Conservation (phyloP, 2,113 vertebrate species). For the Ptilorrhoa leucosticta region DNA sequence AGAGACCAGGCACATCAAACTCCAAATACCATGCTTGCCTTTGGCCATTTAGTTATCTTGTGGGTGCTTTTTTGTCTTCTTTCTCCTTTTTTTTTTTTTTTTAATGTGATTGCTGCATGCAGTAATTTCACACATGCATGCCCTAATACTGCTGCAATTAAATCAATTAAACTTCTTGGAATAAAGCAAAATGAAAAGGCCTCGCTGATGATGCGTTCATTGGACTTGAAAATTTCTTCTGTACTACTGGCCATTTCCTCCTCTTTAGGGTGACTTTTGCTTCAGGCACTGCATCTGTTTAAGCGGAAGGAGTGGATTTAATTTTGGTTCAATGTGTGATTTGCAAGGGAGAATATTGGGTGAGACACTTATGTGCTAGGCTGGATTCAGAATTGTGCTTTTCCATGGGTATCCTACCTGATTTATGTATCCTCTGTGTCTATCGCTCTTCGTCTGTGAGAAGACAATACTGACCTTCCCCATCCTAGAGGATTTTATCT, state of each 20-base stretch:
- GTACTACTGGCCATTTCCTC: neutral
- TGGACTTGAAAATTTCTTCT: conserved; percentile 4
- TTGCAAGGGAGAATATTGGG: neutral
- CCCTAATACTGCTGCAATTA: conserved; percentile 21
- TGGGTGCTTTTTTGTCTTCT: neutral
- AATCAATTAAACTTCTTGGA: neutral
- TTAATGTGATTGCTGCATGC: neutral
- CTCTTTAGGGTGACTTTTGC: neutral
- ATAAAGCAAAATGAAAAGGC: neutral
- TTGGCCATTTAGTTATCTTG: neutral
- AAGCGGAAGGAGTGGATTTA: neutral
- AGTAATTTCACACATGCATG: conserved; percentile 11
- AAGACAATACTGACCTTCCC: neutral
- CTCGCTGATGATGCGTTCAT: neutral
- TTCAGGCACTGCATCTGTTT: neutral
- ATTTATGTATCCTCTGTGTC: neutral
- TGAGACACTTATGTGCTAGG: neutral
- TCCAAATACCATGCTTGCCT: neutral
- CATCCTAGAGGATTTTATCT: neutral
- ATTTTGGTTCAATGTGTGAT: neutral
- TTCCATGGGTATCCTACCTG: neutral
- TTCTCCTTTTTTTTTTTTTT: neutral
- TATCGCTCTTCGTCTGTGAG: fast-evolving
- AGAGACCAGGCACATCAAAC: neutral
- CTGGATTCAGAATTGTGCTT: neutral